phyloP scores from a whole-genome alignment of 2,113 vertebrate genomes.

The Prionailurus bengalensis region DNA sequence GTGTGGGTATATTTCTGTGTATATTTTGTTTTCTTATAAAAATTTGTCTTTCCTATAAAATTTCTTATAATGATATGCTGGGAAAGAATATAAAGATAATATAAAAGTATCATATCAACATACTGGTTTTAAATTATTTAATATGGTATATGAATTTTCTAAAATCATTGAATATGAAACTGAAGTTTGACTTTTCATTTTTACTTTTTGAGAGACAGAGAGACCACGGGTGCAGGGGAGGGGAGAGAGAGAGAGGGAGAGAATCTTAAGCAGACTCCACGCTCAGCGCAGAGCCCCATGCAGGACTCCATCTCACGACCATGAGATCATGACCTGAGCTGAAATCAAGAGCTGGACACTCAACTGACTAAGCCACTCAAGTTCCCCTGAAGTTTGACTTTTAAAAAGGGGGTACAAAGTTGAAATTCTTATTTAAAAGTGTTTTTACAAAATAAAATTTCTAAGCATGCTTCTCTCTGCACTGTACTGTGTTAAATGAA shows the following conservation, averaged over 20 bases:
- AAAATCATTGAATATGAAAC: background rate
- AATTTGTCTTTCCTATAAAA: background rate
- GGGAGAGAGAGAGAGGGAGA: too few relatives aligned
- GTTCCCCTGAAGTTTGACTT: background rate
- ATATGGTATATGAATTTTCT: background rate
- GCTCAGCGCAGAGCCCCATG: too few relatives aligned
- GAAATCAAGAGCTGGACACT: too few relatives aligned
- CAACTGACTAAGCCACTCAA: too few relatives aligned
- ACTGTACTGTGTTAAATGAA: background rate
- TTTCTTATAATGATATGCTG: background rate
- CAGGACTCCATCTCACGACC: too few relatives aligned
- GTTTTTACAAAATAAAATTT: slow-evolving; percentile 36
- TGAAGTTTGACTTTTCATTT: background rate
- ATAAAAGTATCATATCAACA: background rate
- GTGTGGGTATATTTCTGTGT: background rate
- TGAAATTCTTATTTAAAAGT: slow-evolving; percentile 31
- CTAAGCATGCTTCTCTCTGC: background rate
- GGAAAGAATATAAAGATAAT: background rate
- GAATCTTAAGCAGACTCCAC: too few relatives aligned
- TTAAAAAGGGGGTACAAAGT: background rate
- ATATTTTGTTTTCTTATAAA: slow-evolving; percentile 17
- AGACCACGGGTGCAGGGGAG: too few relatives aligned
- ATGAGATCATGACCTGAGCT: too few relatives aligned
- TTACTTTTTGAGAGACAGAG: too few relatives aligned
- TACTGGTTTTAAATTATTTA: background rate